These are phyloP conservation scores for Meteorus colon DNA, from an alignment of 2,888 invertebrate genomes.

Conservation along the genomic window DNA sequence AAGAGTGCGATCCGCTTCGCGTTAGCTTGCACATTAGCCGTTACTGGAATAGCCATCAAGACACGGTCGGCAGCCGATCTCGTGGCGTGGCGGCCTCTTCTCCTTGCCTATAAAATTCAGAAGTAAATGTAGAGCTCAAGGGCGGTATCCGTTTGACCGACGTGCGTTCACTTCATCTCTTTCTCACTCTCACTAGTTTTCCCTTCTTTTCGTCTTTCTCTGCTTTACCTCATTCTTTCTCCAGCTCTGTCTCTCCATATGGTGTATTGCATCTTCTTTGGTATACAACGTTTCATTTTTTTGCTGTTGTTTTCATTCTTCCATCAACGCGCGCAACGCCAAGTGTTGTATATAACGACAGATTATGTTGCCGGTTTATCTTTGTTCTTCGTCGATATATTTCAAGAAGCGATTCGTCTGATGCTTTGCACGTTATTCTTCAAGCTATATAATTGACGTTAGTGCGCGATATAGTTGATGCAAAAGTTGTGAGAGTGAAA, in stretches of 20 bases:
- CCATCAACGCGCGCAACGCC: slow-evolving; percentile 39
- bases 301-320: slow-evolving; percentile 33
- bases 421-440: slow-evolving; percentile 63
- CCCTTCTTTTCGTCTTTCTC: slow-evolving; percentile 12
- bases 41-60: slow-evolving; percentile 66
- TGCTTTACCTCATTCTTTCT: slow-evolving; percentile 36
- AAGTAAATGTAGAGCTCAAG: slow-evolving; percentile 67
- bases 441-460: slow-evolving; percentile 59
- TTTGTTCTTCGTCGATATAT: slow-evolving; percentile 45
- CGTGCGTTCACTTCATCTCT: slow-evolving; percentile 36
- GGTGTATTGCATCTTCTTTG: slow-evolving; percentile 2
- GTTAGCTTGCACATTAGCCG: slow-evolving; percentile 65
- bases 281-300: slow-evolving; percentile 11
- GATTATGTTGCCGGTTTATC: slow-evolving; percentile 42
- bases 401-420: slow-evolving; percentile 53
- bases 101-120: slow-evolving; percentile 65
- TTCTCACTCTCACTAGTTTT: slow-evolving; percentile 28
- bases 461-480: slow-evolving; percentile 33
- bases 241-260: slow-evolving; percentile 36
- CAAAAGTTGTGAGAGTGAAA: not conserved
- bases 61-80: slow-evolving; percentile 46
- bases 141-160: slow-evolving; percentile 66
- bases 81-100: slow-evolving; percentile 33
- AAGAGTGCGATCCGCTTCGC: slow-evolving; percentile 56
- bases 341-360: slow-evolving; percentile 43